Evolutionary conservation across 1,140 invertebrate species (phyloP), one percentile per base, ranked within the genome.

Genomic region (Zaprionus nigranus): DNA sequence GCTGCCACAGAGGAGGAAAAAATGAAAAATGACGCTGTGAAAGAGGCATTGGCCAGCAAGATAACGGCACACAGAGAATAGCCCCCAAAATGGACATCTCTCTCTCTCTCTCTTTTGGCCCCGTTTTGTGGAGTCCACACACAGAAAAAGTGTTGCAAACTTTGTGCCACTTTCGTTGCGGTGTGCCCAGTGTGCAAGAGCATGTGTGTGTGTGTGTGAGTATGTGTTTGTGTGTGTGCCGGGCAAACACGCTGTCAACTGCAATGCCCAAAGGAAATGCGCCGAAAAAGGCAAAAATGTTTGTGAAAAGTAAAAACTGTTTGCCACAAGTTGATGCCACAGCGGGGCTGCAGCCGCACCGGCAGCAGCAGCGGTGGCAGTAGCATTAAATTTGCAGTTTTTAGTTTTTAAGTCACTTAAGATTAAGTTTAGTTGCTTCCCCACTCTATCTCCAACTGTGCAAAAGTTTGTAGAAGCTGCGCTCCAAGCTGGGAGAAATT

Each of bases 331-430:
- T 87, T 87, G 77, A 71, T 71, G 62, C 81, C 84, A 70, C 74
- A 81, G 49, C 80, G 63, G 77, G 83, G 83, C 72, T 81, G 81
- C 84, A 78, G 40, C 7, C 7, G 7, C n/a, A 30, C n/a, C 6
- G 7, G 5, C n/a, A 43, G n/a, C 6, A 17, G 17, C 17, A 17
- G 17, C n/a, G 2, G 40, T 7, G 3, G n/a, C n/a, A 43, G 40
- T 3, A 17, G 40, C 81, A 87, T 87, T 87, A 88, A 88, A 87
- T 88, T 87, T 78, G 67, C 84, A 84, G 74, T 87, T 87, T 71
- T 84, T 84, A 83, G 84, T 88, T 87, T 87, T 81, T 87, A 87
- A 87, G 84, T 87, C 84, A 87, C 84, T 87, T 90, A 87, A 75
- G 70, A 81, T 81, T 75, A 88, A 87, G 73, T 88, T 88, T 68